Evolutionary conservation across 2,797 vertebrate genomes (phyloP).

Genomic region (Silurus aristotelis): DNA sequence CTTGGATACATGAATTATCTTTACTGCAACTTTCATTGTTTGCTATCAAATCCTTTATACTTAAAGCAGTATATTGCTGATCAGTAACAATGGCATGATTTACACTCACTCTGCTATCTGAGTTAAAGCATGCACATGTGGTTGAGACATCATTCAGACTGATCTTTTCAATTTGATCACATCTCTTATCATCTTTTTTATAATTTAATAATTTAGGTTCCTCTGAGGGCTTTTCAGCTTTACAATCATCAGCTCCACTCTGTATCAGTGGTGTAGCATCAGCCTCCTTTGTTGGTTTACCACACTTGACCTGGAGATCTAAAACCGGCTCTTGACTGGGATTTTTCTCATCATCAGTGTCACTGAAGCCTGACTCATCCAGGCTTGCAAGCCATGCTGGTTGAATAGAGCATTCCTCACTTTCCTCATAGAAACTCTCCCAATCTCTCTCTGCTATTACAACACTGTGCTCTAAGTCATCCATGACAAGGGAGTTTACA

Average conservation of each 20-base stretch:
- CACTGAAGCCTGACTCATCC: conserved; percentile 81
- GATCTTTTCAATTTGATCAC: conserved; percentile 35
- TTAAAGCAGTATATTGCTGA: background rate
- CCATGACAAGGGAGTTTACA: conserved; percentile 72
- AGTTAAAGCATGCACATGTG: background rate
- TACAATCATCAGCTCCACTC: conserved; percentile 7
- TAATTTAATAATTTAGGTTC: conserved; percentile 37
- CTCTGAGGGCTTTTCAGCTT: conserved; percentile 47
- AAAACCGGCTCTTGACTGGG: conserved; percentile 29
- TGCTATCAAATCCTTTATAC: background rate
- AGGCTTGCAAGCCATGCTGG: conserved; percentile 77
- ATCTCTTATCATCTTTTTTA: conserved; percentile 7
- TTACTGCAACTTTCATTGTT: conserved; percentile 10
- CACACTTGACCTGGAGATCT: conserved; percentile 14
- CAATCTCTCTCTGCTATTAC: conserved; percentile 87
- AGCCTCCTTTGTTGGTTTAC: conserved; percentile 5
- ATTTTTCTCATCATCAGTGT: conserved; percentile 74
- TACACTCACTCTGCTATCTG: conserved; percentile 14
- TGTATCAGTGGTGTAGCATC: background rate
- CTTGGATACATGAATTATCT: conserved; percentile 17
- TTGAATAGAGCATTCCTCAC: conserved; percentile 82
- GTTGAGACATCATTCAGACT: background rate
- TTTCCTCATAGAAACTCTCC: conserved; percentile 79
- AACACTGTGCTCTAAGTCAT: conserved; percentile 93
- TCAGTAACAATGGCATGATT: background rate